Base-by-base conservation (phyloP, 1,140 invertebrate species). In the Laupala kohalensis region DNA sequence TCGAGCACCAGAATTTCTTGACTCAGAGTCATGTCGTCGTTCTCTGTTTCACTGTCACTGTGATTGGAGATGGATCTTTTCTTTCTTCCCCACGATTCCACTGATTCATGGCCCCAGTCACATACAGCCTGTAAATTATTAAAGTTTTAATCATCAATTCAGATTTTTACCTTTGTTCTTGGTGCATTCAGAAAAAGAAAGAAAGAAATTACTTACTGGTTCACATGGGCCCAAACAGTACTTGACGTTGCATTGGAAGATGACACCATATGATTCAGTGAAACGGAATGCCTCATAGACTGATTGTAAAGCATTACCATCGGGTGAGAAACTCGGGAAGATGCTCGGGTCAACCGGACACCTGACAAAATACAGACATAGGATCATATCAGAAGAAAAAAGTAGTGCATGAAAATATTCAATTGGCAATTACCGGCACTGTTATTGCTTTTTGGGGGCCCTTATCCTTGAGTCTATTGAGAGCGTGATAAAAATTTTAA, bases 211-310 rank as follows among this genome's bases (percentile, higher is more conserved):
- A 83, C 87, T 87, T 85, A 94, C 92, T 76, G 94, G 92, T 81
- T 96, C 93, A 78, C 95, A 97, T 71, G 92, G 93, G 80, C 95
- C 95, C 67, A 97, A 84, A 81, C 95, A 97, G 81, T 97, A 97
- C 79, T 96, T 96, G 73, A 97, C 95, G 79, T 97, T 97, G 80
- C 95, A 97, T 79, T 97, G 95, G 88, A 97, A 97, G 78, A 97
- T 97, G 64, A 97, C 94, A 23, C 95, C 95, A 75, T 96, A 97
- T 25, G 94, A 96, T 79, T 97, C 95, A 0, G 95, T 97, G 78
- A 97, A 96, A 76, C 95, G 86, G 84, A 97, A 97, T 1, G 95
- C 95, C 82, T 97, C 95, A 78, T 96, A 97, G 66, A 93, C 86
- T 0, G 92, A 94, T 77, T 96, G 92, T 70, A 97, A 81, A 0